Percentiles rank a stretch among this genome's conserved stretches.
These are phyloP conservation scores for Opisthograptis luteolata DNA, from an alignment of 2,888 invertebrate genomes.

Conservation along the genomic window DNA sequence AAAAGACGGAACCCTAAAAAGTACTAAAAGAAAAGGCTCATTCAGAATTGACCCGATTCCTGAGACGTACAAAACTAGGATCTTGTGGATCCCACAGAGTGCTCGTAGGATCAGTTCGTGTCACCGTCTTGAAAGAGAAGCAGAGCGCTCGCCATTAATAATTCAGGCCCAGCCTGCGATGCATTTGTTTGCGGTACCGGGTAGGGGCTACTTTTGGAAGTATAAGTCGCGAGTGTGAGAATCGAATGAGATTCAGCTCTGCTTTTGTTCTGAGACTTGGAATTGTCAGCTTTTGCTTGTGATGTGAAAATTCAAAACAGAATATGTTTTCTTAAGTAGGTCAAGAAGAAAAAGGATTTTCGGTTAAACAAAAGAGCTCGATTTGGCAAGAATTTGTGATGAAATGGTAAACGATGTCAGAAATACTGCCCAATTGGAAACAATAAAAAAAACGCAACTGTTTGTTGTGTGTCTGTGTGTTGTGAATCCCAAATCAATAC, in stretches of 20 bases:
- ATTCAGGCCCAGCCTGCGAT: slow-evolving; percentile 58
- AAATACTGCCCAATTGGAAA: too few relatives aligned
- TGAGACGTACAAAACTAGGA: background rate
- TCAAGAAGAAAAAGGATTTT: too few relatives aligned
- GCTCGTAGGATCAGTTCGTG: slow-evolving; percentile 17
- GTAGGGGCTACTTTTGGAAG: slow-evolving; percentile 30
- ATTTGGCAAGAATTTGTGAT: too few relatives aligned
- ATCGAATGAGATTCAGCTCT: background rate
- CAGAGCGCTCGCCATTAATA: slow-evolving; percentile 58
- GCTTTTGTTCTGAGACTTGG: too few relatives aligned
- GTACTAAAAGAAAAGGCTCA: background rate
- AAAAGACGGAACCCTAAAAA: background rate
- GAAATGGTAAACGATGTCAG: too few relatives aligned
- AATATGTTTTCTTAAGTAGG: too few relatives aligned
- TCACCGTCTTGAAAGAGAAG: slow-evolving; percentile 45
- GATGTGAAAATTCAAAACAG: too few relatives aligned
- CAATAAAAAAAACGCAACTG: too few relatives aligned
- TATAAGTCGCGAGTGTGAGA: background rate
- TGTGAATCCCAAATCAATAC: too few relatives aligned
- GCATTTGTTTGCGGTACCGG: slow-evolving; percentile 60
- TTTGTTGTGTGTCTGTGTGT: too few relatives aligned
- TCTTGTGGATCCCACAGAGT: background rate
- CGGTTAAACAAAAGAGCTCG: too few relatives aligned
- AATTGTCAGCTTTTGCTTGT: too few relatives aligned
- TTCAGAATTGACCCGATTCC: background rate